Conservation (phyloP, 2,888 invertebrate genomes). For the Chorisops tibialis region DNA sequence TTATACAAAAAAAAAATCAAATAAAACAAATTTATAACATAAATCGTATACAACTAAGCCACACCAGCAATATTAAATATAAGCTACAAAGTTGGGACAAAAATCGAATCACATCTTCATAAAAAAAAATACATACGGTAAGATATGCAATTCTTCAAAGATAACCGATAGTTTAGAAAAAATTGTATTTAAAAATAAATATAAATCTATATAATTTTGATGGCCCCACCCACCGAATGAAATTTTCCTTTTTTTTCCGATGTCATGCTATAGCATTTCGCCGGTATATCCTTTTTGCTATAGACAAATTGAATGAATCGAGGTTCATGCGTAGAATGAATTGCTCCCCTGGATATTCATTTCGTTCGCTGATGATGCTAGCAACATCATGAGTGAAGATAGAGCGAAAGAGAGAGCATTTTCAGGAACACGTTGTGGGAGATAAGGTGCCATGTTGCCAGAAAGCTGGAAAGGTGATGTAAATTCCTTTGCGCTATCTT, state of each 20-base stretch:
- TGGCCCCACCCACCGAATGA: conserved; percentile 11
- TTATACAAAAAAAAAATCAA: too few species aligned
- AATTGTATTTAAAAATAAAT: too few species aligned
- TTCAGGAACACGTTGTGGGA: background rate
- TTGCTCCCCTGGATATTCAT: conserved; percentile 2
- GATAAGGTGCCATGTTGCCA: background rate
- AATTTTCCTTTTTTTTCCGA: background rate
- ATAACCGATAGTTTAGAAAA: too few species aligned
- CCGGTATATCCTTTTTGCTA: conserved; percentile 1
- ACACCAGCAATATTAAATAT: conserved; percentile 21
- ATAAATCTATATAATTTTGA: background rate
- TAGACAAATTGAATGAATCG: conserved; percentile 11
- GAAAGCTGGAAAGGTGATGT: background rate
- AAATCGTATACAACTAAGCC: conserved; percentile 10
- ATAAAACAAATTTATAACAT: conserved; percentile 14
- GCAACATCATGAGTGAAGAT: background rate
- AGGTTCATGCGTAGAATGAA: conserved; percentile 9
- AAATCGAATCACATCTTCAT: background rate
- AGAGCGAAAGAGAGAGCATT: background rate
- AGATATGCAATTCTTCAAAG: background rate
- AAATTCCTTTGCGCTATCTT: background rate
- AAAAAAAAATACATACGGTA: background rate
- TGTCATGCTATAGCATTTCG: background rate
- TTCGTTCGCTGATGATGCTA: too few species aligned
- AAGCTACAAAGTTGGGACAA: background rate